Conservation (phyloP, 2,888 invertebrate genomes). For the Campaea margaritaria region DNA sequence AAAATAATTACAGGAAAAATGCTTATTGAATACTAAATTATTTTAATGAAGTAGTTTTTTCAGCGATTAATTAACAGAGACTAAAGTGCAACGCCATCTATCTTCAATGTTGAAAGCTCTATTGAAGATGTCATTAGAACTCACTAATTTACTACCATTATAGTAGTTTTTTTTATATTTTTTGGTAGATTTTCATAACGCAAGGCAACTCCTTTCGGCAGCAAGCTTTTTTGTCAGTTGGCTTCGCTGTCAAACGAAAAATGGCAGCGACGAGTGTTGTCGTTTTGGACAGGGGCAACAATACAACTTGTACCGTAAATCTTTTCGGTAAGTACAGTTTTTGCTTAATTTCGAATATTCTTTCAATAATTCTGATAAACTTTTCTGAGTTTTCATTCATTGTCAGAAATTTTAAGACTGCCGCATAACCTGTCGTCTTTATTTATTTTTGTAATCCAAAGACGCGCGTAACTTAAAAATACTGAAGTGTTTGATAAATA, state of each 20-base stretch:
- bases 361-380: constrained; percentile 1
- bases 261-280: constrained; percentile 97
- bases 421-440: constrained; percentile 70
- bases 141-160: neutral
- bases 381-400: constrained; percentile 13
- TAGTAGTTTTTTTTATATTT: neutral
- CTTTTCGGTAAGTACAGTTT: constrained; percentile 92
- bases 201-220: constrained; percentile 11
- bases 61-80: too few species aligned
- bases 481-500: constrained; percentile 39
- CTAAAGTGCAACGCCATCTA: too few species aligned
- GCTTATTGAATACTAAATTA: too few species aligned
- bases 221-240: constrained; percentile 68
- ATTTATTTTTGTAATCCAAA: constrained; percentile 66
- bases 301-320: constrained; percentile 98
- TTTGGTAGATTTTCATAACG: constrained; percentile 13
- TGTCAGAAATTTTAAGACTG: constrained; percentile 30
- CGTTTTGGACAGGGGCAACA: constrained; percentile 97
- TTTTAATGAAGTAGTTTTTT: too few species aligned
- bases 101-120: too few species aligned
- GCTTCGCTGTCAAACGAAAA: constrained; percentile 85
- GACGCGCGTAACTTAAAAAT: constrained; percentile 79
- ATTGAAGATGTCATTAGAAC: too few species aligned
- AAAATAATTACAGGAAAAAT: too few species aligned
- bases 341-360: constrained; percentile 12